These are phyloP conservation scores for Cyrtonyx montezumae DNA, from an alignment of 2,113 vertebrate genomes.

Conservation along the genomic window DNA sequence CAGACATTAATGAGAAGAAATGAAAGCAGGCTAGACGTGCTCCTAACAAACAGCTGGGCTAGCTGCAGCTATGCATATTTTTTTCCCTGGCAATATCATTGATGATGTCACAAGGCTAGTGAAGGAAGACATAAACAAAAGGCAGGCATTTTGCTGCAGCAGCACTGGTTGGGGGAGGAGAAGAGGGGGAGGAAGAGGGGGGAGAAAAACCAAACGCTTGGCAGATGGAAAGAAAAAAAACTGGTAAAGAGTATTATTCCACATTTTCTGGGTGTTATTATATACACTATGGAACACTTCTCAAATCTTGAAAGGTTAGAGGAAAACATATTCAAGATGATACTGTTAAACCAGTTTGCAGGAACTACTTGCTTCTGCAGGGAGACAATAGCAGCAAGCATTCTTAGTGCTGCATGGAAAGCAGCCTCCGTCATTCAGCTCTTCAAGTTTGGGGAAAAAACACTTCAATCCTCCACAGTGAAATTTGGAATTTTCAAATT, in stretches of 20 bases:
- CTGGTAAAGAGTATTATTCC: neutral
- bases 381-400: slow-evolving; percentile 56
- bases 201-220: slow-evolving; percentile 63
- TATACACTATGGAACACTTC: neutral
- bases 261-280: neutral
- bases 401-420: slow-evolving; percentile 13
- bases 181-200: neutral
- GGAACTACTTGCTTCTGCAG: slow-evolving; percentile 20
- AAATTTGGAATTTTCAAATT: slow-evolving; percentile 19
- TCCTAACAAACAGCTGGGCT: slow-evolving; percentile 59
- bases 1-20: slow-evolving; percentile 46
- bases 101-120: slow-evolving; percentile 74
- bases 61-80: slow-evolving; percentile 55
- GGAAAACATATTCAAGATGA: slow-evolving; percentile 8
- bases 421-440: slow-evolving; percentile 16
- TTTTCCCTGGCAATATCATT: slow-evolving; percentile 44
- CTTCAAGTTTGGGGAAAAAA: neutral
- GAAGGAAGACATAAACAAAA: slow-evolving; percentile 80
- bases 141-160: slow-evolving; percentile 77
- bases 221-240: slow-evolving; percentile 61
- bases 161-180: neutral
- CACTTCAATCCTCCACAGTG: neutral
- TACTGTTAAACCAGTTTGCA: slow-evolving; percentile 54
- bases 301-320: neutral
- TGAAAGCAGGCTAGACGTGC: slow-evolving; percentile 27